Conservation (phyloP, 2,113 vertebrate species). For the Pan troglodytes region NHGRI_mPanTro3-v2.1_pri NC_072414.2:32059501-32060000, state of each 20-base stretch:
- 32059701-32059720: not conserved
- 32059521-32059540: not conserved
- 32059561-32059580: not conserved
- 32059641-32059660: conserved; percentile 7
- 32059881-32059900: conserved; percentile 39
- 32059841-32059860: not conserved
- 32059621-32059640: not conserved
- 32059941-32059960: not conserved
- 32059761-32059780: conserved; percentile 43
- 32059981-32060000: not conserved
- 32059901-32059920: conserved; percentile 38
- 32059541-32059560: not conserved
- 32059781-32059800: not conserved
- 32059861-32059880: conserved; percentile 14
- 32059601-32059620: not conserved
- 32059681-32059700: conserved; percentile 9
- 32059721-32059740: not conserved
- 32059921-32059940: not conserved
- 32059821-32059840: not conserved
- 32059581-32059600: not conserved
- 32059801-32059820: not conserved
- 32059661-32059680: not conserved
- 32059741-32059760: conserved; percentile 4
- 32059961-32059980: not conserved
- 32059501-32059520: not conserved